Percentiles rank a stretch among this genome's conserved stretches.
phyloP scores from a whole-genome alignment of 2,113 vertebrate genomes.

The Malurus melanocephalus region DNA sequence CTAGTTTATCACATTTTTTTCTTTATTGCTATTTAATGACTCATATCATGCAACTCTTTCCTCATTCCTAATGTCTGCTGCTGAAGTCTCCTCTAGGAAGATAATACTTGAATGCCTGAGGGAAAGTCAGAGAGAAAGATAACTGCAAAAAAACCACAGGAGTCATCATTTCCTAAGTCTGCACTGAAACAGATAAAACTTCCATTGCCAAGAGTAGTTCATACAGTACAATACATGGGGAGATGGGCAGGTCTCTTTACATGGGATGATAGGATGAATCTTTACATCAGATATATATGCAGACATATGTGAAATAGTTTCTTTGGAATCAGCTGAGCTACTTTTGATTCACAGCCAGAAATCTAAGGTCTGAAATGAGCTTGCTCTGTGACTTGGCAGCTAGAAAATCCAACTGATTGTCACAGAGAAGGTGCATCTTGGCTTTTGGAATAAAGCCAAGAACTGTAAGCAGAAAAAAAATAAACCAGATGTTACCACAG shows the following conservation, averaged over 20 bases:
- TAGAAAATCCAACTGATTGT: slow-evolving; percentile 39
- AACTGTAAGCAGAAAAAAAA: background rate
- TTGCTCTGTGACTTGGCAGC: slow-evolving; percentile 1
- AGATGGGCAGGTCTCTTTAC: background rate
- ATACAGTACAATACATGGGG: accelerated
- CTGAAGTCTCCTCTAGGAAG: slow-evolving; percentile 22
- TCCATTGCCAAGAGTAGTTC: background rate
- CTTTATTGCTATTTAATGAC: slow-evolving; percentile 50
- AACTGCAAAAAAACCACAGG: background rate
- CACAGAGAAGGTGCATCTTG: slow-evolving; percentile 27
- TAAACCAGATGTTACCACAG: background rate
- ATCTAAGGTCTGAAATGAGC: background rate
- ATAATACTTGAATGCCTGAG: slow-evolving; percentile 8
- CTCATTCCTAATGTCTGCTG: slow-evolving; percentile 13
- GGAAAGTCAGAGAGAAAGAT: slow-evolving; percentile 28
- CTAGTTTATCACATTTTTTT: background rate
- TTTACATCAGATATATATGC: background rate
- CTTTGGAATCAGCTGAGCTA: background rate
- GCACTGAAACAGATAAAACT: slow-evolving; percentile 5
- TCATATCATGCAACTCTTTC: background rate
- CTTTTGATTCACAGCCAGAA: background rate
- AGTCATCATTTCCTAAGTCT: slow-evolving; percentile 8
- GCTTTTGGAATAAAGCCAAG: slow-evolving; percentile 2
- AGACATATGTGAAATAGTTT: background rate
- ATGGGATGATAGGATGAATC: background rate